Evolutionary conservation across 2,888 invertebrate genomes (phyloP), one percentile per base, ranked within the genome.

Genomic region (Eubasilissa splendida): DNA sequence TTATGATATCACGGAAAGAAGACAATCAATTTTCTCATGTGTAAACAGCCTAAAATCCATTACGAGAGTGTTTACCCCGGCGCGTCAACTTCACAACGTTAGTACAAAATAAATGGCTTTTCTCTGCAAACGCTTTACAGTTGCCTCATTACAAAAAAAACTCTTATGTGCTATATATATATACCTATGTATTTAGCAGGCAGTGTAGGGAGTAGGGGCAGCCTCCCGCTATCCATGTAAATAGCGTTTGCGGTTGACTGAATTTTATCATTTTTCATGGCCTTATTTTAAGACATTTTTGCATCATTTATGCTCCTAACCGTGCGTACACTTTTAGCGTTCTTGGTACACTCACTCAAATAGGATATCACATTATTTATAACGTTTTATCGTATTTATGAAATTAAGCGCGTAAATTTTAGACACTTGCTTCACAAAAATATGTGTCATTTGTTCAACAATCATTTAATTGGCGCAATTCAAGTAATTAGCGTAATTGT

Each of bases 241-340:
- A 83, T 83, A 81, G 80, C 77, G 65, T 83, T 83, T 81, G 81
- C 83, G 83, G 83, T 82, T 83, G 83, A 83, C 83, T 83, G 83
- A 82, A 82, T 83, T 83, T 82, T 82, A 80, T 82, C 82, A 83
- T 83, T 82, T 83, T 82, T 83, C 83, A 83, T 82, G 76, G 83
- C 82, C 83, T 82, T 82, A 83, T 83, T 83, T 83, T 81, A 83
- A 83, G 83, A 81, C 83, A 81, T 83, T 83, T 83, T 83, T 83
- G 83, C 83, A 82, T 83, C 83, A 83, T 83, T 83, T 83, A 82
- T 83, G 83, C 82, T 83, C 66, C 83, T 82, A 83, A 83, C 83
- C 83, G 82, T 83, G 83, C 83, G 83, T 83, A 81, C 80, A 77
- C 77, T 83, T 66, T 81, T 80, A 78, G 81, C 79, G 82, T 76